Evolutionary conservation across 2,113 vertebrate species (phyloP).

Genomic region (Ornithorhynchus anatinus): DNA sequence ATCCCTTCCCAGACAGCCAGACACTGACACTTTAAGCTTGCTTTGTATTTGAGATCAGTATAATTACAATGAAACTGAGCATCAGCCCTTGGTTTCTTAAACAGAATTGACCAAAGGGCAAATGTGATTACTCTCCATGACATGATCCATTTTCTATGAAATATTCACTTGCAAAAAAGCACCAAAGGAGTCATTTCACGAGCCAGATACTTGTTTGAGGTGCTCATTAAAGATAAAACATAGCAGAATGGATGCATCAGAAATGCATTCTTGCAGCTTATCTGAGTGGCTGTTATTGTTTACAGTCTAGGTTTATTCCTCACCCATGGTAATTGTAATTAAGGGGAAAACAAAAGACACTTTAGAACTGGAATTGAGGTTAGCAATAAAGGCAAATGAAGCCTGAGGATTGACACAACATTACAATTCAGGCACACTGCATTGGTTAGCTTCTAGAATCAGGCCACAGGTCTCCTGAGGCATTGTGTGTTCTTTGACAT

Average conservation of each 20-base stretch:
- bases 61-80: conserved; percentile 36
- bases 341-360: background rate
- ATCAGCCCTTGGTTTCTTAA: conserved; percentile 24
- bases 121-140: conserved; percentile 18
- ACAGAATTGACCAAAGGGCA: conserved; percentile 17
- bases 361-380: conserved; percentile 5
- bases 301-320: background rate
- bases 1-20: too few relatives aligned
- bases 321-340: background rate
- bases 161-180: background rate
- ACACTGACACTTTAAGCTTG: background rate
- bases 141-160: conserved; percentile 20
- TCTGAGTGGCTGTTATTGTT: background rate
- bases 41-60: conserved; percentile 14
- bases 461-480: too few relatives aligned
- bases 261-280: background rate
- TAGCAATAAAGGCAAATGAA: background rate
- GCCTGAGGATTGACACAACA: background rate
- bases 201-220: background rate
- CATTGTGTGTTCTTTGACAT: too few relatives aligned
- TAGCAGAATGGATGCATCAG: conserved; percentile 1
- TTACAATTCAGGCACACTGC: background rate
- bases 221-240: conserved; percentile 20
- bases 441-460: background rate
- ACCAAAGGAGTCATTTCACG: conserved; percentile 12